A percentile compares a stretch with the other conserved stretches of the same genome.
Evolutionary conservation across 2,113 vertebrate genomes (phyloP).

Genomic region (Herpailurus yagouaroundi): DNA sequence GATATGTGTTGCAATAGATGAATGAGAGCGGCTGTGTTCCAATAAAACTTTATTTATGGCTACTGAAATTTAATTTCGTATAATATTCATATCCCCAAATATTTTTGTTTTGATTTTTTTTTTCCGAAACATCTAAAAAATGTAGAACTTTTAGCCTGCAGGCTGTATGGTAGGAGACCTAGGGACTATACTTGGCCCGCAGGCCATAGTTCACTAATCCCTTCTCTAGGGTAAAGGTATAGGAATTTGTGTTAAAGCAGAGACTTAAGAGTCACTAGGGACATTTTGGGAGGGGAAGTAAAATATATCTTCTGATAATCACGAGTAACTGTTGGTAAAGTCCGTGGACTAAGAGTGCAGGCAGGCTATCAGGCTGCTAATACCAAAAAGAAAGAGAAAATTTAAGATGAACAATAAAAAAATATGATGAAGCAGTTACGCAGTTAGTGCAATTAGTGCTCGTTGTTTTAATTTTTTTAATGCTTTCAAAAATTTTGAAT

Average conservation of each 20-base stretch:
- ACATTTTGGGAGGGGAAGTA: neutral
- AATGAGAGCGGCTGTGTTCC: neutral
- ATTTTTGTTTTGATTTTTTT: neutral
- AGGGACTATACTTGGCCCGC: neutral
- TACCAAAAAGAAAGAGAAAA: neutral
- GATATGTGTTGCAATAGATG: neutral
- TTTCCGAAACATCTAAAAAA: neutral
- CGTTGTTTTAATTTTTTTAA: neutral
- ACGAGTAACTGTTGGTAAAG: neutral
- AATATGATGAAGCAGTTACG: neutral
- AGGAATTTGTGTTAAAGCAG: neutral
- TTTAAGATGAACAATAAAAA: neutral
- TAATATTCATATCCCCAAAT: neutral
- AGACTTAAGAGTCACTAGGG: neutral
- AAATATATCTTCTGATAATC: neutral
- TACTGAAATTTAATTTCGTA: neutral
- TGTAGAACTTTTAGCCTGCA: neutral
- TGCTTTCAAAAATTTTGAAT: neutral
- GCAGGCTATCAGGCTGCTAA: neutral
- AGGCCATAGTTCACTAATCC: neutral
- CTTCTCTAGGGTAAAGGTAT: neutral
- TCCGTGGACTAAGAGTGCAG: neutral
- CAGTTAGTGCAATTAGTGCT: neutral
- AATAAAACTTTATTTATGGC: neutral
- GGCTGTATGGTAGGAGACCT: neutral